Conservation (phyloP, 1,140 invertebrate genomes). For the Drosophila varians region DNA sequence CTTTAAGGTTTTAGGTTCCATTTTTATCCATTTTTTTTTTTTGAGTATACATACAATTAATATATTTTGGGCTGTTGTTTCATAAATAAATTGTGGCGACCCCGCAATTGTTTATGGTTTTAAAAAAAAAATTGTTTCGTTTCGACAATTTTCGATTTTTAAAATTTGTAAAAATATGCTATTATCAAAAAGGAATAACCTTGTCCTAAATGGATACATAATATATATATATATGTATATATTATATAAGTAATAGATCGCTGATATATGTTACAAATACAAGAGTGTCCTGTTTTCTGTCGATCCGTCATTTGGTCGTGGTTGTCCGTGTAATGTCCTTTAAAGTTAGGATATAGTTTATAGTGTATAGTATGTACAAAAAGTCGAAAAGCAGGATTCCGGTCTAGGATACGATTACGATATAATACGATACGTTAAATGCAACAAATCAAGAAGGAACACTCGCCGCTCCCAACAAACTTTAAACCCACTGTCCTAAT, state of each 20-base stretch:
- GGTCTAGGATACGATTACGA: conserved; percentile 49
- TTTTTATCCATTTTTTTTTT: conserved; percentile 24
- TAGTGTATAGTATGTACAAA: conserved; percentile 60
- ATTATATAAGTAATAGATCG: conserved; percentile 50
- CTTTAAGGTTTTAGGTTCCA: conserved; percentile 23
- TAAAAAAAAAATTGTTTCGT: conserved; percentile 50
- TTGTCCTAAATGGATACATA: conserved; percentile 51
- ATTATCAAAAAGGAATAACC: conserved; percentile 72
- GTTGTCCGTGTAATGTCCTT: conserved; percentile 8
- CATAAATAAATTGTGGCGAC: conserved; percentile 39
- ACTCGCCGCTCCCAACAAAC: conserved; percentile 29
- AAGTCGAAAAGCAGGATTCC: conserved; percentile 53
- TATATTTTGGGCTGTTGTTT: conserved; percentile 25
- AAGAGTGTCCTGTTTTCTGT: background rate
- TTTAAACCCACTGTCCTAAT: background rate
- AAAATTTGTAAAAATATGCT: conserved; percentile 67
- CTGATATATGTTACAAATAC: conserved; percentile 40
- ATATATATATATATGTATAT: conserved; percentile 30
- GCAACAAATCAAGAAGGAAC: conserved; percentile 46
- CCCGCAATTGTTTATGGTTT: background rate
- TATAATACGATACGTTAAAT: conserved; percentile 25
- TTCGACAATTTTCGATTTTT: conserved; percentile 41
- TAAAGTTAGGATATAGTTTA: conserved; percentile 6
- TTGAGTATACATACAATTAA: conserved; percentile 7
- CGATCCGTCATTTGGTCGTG: conserved; percentile 8